A percentile compares a stretch with the other conserved stretches of the same genome.
These are phyloP conservation scores for Amblyopsis hoosieri DNA, from an alignment of 2,797 vertebrate species.

Conservation along the genomic window DNA sequence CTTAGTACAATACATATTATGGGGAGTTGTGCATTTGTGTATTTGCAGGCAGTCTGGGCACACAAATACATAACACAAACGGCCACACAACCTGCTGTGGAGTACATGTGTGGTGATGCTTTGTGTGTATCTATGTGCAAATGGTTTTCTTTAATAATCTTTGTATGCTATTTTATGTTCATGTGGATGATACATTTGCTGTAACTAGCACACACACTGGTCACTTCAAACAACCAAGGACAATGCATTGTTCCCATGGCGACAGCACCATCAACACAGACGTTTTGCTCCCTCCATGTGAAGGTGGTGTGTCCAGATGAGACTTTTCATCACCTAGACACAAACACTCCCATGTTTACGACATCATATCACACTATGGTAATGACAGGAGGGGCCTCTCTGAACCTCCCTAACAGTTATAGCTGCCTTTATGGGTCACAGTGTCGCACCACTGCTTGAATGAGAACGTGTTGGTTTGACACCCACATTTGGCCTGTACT, in stretches of 20 bases:
- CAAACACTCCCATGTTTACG: slow-evolving; percentile 56
- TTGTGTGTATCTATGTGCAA: too few species aligned
- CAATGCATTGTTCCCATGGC: slow-evolving; percentile 51
- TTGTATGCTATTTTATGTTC: too few species aligned
- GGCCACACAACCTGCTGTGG: too few species aligned
- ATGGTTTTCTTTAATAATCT: too few species aligned
- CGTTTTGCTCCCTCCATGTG: slow-evolving; percentile 11
- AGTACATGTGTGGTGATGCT: too few species aligned
- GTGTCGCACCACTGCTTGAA: slow-evolving; percentile 1
- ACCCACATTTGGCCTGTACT: too few species aligned
- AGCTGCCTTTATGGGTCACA: slow-evolving; percentile 28
- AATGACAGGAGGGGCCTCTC: slow-evolving; percentile 45
- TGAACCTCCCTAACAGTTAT: not conserved
- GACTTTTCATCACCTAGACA: slow-evolving; percentile 42
- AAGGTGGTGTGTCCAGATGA: slow-evolving; percentile 44
- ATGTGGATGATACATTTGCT: too few species aligned
- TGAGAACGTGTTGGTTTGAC: too few species aligned
- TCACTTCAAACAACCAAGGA: not conserved
- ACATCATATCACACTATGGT: slow-evolving; percentile 51
- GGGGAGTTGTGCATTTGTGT: not conserved
- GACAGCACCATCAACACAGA: slow-evolving; percentile 50
- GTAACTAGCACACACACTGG: too few species aligned
- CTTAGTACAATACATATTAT: slow-evolving; percentile 26
- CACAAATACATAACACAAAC: too few species aligned
- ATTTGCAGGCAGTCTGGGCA: not conserved